A percentile compares a stretch with the other conserved stretches of the same genome.
Conservation (phyloP, 2,113 vertebrate genomes). For the Gasterosteus nipponicus region DNA sequence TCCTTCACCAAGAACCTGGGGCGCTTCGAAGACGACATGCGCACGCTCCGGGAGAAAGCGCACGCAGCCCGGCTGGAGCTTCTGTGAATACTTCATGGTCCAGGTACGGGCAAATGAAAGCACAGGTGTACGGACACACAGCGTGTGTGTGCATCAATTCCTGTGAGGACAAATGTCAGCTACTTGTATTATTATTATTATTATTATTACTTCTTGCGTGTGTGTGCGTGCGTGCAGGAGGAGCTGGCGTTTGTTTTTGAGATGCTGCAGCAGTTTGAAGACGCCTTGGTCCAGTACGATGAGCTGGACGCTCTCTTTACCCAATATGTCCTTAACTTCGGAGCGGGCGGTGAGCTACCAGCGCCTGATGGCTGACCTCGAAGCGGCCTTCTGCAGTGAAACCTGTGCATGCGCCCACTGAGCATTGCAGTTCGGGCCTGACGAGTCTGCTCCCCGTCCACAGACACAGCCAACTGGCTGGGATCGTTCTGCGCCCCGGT, state of each 20-base stretch:
- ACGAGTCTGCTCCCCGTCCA: neutral
- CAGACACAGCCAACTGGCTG: constrained; percentile 97
- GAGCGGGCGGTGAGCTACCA: constrained; percentile 88
- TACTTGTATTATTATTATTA: too few species aligned
- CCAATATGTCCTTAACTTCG: constrained; percentile 97
- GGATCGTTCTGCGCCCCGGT: constrained; percentile 96
- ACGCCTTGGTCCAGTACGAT: constrained; percentile 97
- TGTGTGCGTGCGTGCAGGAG: constrained; percentile 82
- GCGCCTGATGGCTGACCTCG: neutral
- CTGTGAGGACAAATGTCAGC: too few species aligned
- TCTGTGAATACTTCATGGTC: constrained; percentile 99
- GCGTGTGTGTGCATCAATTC: too few species aligned
- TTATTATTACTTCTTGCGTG: neutral
- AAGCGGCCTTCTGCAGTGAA: neutral
- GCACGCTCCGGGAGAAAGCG: constrained; percentile 96
- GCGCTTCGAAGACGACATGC: constrained; percentile 98
- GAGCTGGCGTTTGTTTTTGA: constrained; percentile 98
- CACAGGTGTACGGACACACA: neutral
- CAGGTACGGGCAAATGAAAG: constrained; percentile 82
- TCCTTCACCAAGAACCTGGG: constrained; percentile 99
- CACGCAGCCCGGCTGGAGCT: constrained; percentile 97
- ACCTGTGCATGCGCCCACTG: neutral
- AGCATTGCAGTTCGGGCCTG: neutral
- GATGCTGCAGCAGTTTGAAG: constrained; percentile 99
- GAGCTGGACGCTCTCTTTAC: constrained; percentile 98